Evolutionary conservation across 2,888 invertebrate species (phyloP).

Genomic region (Parnassius smintheus): DNA sequence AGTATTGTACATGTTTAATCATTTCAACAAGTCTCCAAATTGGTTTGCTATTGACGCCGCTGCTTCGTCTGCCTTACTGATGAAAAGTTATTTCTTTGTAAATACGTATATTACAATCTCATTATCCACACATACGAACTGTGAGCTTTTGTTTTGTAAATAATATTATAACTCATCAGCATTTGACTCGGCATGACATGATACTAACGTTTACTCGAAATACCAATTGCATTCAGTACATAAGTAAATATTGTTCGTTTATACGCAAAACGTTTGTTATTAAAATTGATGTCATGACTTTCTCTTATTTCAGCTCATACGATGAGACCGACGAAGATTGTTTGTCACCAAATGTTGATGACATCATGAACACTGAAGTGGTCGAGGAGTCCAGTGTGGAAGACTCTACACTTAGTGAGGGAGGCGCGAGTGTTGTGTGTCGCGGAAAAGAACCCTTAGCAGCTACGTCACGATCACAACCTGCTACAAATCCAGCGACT

Average conservation of each 20-base stretch:
- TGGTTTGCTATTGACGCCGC: conserved; percentile 54
- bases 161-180: conserved; percentile 55
- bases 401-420: conserved; percentile 68
- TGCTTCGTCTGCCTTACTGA: conserved; percentile 78
- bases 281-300: conserved; percentile 13
- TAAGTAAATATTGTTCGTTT: conserved; percentile 34
- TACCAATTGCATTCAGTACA: conserved; percentile 75
- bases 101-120: conserved; percentile 46
- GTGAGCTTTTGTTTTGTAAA: conserved; percentile 68
- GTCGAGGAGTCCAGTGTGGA: conserved; percentile 74
- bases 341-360: conserved; percentile 85
- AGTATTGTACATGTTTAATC: conserved; percentile 29
- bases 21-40: conserved; percentile 37
- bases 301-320: conserved; percentile 81
- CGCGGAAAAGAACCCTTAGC: conserved; percentile 34
- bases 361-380: conserved; percentile 76
- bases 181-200: conserved; percentile 64
- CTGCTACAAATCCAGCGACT: conserved; percentile 33
- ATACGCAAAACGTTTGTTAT: not conserved
- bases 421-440: conserved; percentile 38
- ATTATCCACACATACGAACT: conserved; percentile 41
- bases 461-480: conserved; percentile 38
- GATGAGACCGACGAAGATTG: conserved; percentile 86
- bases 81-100: conserved; percentile 63
- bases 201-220: conserved; percentile 62